Conservation (phyloP, 2,113 vertebrate species). For the Heptranchias perlo region DNA sequence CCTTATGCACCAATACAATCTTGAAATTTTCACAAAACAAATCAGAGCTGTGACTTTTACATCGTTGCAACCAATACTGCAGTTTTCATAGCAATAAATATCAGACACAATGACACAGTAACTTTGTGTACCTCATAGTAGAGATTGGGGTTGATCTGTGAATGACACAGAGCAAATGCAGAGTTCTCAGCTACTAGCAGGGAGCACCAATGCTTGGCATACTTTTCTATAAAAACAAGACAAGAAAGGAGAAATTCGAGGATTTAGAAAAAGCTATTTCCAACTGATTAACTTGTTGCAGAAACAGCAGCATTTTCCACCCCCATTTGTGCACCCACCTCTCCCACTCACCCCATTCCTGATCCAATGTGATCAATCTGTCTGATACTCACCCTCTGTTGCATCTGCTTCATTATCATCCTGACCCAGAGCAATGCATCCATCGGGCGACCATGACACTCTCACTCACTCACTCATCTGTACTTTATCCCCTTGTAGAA, state of each 20-base stretch:
- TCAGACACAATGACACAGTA: background rate
- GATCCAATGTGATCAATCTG: background rate
- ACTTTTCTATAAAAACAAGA: slow-evolving; percentile 71
- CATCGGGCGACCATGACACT: no score
- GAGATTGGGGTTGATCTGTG: slow-evolving; percentile 58
- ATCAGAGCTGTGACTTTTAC: background rate
- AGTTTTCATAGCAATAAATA: background rate
- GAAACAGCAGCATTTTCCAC: background rate
- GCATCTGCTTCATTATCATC: no score
- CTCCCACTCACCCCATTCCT: no score
- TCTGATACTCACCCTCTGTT: no score
- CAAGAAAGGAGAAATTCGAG: background rate
- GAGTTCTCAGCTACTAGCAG: slow-evolving; percentile 57
- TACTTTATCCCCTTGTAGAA: no score
- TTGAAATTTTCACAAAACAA: background rate
- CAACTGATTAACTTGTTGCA: background rate
- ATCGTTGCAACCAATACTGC: background rate
- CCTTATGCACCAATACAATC: background rate
- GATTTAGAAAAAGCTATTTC: background rate
- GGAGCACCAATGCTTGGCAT: slow-evolving; percentile 78
- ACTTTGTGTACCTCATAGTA: slow-evolving; percentile 64
- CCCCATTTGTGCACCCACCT: no score
- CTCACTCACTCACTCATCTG: no score
- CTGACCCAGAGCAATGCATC: no score
- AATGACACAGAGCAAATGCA: slow-evolving; percentile 73